Conservation (phyloP, 2,888 invertebrate species). For the Nephrotoma appendiculata region DNA sequence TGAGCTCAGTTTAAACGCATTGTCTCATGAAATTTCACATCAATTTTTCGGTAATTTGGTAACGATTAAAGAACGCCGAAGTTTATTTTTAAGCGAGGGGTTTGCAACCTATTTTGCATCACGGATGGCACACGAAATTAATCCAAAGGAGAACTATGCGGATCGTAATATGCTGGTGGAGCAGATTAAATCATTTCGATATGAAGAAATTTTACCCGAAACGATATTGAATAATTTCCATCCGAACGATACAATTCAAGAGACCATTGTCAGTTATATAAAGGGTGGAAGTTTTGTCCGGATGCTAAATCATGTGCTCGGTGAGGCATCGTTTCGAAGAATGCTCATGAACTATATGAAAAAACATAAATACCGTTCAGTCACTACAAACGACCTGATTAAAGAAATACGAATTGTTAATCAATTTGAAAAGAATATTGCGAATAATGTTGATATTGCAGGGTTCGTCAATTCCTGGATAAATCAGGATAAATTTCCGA, state of each 20-base stretch:
- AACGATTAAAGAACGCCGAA: neutral
- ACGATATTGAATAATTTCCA: neutral
- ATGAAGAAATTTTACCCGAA: neutral
- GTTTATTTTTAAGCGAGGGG: neutral
- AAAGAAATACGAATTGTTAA: neutral
- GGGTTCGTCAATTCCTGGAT: neutral
- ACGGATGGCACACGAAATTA: neutral
- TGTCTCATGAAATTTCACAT: neutral
- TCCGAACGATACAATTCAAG: neutral
- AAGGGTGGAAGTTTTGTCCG: constrained; percentile 28
- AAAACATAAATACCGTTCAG: neutral
- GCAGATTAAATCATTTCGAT: neutral
- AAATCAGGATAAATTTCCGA: neutral
- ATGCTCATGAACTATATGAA: constrained; percentile 29
- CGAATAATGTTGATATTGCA: neutral
- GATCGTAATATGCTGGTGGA: neutral
- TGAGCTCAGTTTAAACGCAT: neutral
- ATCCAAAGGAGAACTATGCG: neutral
- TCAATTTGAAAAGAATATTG: neutral
- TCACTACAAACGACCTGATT: neutral
- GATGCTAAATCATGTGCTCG: constrained; percentile 40
- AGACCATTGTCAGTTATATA: neutral
- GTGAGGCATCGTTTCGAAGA: constrained; percentile 37
- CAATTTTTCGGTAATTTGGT: constrained; percentile 1
- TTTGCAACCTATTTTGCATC: neutral